Evolutionary conservation across 2,113 vertebrate genomes (phyloP).

Genomic region (Antechinus flavipes): DNA sequence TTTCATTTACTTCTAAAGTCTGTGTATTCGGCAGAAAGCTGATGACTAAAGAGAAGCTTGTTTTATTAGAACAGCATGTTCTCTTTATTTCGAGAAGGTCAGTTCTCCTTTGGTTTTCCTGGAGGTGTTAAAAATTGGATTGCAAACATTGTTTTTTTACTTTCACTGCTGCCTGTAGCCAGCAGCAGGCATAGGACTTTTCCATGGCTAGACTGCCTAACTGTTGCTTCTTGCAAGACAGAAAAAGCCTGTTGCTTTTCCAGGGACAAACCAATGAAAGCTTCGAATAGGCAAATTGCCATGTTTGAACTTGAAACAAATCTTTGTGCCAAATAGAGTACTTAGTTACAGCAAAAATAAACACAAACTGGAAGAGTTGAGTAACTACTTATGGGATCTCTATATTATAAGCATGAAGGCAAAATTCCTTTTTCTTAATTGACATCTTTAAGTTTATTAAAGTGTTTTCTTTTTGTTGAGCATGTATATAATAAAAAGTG

Average conservation of each 20-base stretch:
- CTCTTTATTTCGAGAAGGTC: conserved; percentile 11
- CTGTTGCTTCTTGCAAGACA: conserved; percentile 51
- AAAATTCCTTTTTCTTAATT: conserved; percentile 35
- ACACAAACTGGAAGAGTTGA: conserved; percentile 36
- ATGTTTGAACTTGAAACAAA: conserved; percentile 23
- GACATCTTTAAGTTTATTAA: conserved; percentile 1
- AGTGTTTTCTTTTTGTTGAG: not conserved
- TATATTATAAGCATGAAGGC: not conserved
- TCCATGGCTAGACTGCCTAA: conserved; percentile 62
- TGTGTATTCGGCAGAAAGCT: not conserved
- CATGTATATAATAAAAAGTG: not conserved
- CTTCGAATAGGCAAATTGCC: conserved; percentile 42
- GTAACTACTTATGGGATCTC: conserved; percentile 24
- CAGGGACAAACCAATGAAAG: conserved; percentile 52
- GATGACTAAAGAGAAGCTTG: not conserved
- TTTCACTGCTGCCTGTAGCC: conserved; percentile 17
- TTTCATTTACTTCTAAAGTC: conserved; percentile 13
- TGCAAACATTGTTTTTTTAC: conserved; percentile 3
- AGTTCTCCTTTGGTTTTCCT: conserved; percentile 12
- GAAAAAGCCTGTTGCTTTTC: conserved; percentile 75
- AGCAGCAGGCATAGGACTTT: conserved; percentile 41
- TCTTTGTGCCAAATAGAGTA: not conserved
- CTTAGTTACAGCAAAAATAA: conserved; percentile 46
- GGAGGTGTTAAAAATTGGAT: conserved; percentile 12
- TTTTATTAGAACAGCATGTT: not conserved